Evolutionary conservation across 1,140 invertebrate genomes (phyloP).

Genomic region (Alviniconcha marisindica): DNA sequence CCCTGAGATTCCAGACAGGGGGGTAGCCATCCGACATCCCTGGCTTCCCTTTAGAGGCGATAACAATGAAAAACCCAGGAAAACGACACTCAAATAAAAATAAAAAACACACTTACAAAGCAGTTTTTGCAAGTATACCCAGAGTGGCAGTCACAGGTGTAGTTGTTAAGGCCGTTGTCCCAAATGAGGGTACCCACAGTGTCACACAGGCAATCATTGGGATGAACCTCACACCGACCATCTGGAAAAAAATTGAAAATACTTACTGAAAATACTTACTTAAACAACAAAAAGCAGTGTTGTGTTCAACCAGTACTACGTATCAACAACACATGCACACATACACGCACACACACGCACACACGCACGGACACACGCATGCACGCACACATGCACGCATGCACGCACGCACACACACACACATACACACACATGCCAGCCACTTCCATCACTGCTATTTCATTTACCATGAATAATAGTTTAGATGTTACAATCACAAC

Average conservation of each 20-base stretch:
- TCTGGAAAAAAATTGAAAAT: constrained; percentile 19
- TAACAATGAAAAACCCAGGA: too few species aligned
- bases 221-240: constrained; percentile 34
- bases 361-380: too few species aligned
- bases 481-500: too few species aligned
- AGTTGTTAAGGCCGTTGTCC: constrained; percentile 44
- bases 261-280: background rate
- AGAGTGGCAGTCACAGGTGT: constrained; percentile 50
- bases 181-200: constrained; percentile 79
- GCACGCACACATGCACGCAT: background rate
- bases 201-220: constrained; percentile 81
- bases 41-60: too few species aligned
- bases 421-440: background rate
- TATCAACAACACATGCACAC: background rate
- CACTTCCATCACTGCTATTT: too few species aligned
- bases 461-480: too few species aligned
- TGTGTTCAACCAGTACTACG: too few species aligned
- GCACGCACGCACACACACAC: too few species aligned
- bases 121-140: constrained; percentile 60
- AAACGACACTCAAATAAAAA: too few species aligned
- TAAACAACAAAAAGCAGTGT: too few species aligned
- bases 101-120: constrained; percentile 46
- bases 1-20: too few species aligned
- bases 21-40: too few species aligned
- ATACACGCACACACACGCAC: background rate